These are phyloP conservation scores for Caenorhabditis sp. DNA, from an alignment of 2,888 invertebrate species.

Conservation along the genomic window DNA sequence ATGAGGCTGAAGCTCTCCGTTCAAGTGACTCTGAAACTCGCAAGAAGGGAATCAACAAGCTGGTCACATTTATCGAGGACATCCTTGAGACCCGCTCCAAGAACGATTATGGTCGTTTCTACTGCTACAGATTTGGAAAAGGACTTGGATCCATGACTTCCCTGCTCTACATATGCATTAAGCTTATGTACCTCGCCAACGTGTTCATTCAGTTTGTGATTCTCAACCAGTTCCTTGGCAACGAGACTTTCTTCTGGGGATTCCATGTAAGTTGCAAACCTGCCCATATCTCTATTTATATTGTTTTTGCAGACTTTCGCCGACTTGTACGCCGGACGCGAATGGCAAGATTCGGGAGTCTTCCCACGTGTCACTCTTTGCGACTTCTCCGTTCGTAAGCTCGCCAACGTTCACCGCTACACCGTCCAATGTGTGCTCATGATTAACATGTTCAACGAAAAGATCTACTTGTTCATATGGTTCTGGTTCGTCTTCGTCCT, in stretches of 20 bases:
- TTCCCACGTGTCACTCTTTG: constrained; percentile 81
- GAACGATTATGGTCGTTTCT: constrained; percentile 65
- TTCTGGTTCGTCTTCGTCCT: constrained; percentile 85
- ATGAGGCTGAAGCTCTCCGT: constrained; percentile 76
- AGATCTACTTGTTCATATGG: constrained; percentile 82
- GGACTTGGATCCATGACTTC: constrained; percentile 65
- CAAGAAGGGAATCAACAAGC: constrained; percentile 69
- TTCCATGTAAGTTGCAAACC: constrained; percentile 73
- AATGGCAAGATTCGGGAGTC: constrained; percentile 83
- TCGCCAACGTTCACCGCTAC: constrained; percentile 83
- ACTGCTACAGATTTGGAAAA: constrained; percentile 63
- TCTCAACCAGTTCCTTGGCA: constrained; percentile 83
- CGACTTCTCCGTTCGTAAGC: constrained; percentile 83
- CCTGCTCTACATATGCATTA: constrained; percentile 78
- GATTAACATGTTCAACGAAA: constrained; percentile 83
- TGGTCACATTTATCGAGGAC: constrained; percentile 79
- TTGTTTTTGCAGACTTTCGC: constrained; percentile 75
- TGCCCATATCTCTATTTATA: no score
- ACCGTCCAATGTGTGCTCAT: constrained; percentile 83
- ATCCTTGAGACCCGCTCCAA: constrained; percentile 58
- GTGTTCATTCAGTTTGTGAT: constrained; percentile 82
- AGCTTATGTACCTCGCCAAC: constrained; percentile 80
- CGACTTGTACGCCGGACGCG: constrained; percentile 80
- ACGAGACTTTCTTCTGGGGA: constrained; percentile 82
- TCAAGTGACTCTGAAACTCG: constrained; percentile 65